Conservation (phyloP, 2,888 invertebrate genomes). For the Ormyrus thymus region DNA sequence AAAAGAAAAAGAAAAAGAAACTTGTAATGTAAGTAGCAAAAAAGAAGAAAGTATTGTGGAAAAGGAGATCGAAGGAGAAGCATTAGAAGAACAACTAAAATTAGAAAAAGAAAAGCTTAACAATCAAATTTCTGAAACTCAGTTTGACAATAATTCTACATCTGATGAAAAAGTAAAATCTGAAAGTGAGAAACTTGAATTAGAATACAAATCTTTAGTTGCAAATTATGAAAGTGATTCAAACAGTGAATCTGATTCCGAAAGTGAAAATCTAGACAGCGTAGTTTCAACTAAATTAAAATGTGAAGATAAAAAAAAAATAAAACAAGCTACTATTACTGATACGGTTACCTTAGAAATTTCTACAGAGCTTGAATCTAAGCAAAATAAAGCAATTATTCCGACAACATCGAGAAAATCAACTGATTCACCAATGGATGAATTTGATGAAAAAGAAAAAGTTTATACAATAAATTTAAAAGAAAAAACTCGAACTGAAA, state of each 20-base stretch:
- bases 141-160: no score
- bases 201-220: constrained; percentile 48
- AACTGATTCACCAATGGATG: no score
- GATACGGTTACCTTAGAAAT: constrained; percentile 27
- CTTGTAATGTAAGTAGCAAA: not conserved
- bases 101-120: constrained; percentile 3
- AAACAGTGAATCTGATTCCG: constrained; percentile 22
- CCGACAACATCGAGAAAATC: no score
- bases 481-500: not conserved
- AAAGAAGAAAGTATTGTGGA: not conserved
- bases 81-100: not conserved
- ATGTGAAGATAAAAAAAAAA: not conserved
- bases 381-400: constrained; percentile 16
- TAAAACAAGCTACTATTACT: constrained; percentile 20
- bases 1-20: not conserved
- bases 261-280: not conserved
- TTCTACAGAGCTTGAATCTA: constrained; percentile 1
- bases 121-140: not conserved
- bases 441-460: not conserved
- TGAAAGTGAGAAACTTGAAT: constrained; percentile 34
- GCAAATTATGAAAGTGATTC: constrained; percentile 52
- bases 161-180: constrained; percentile 34
- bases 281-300: not conserved
- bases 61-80: constrained; percentile 5
- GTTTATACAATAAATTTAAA: not conserved